Evolutionary conservation across 1,140 invertebrate genomes (phyloP).

Genomic region (Eufriesea mexicana): DNA sequence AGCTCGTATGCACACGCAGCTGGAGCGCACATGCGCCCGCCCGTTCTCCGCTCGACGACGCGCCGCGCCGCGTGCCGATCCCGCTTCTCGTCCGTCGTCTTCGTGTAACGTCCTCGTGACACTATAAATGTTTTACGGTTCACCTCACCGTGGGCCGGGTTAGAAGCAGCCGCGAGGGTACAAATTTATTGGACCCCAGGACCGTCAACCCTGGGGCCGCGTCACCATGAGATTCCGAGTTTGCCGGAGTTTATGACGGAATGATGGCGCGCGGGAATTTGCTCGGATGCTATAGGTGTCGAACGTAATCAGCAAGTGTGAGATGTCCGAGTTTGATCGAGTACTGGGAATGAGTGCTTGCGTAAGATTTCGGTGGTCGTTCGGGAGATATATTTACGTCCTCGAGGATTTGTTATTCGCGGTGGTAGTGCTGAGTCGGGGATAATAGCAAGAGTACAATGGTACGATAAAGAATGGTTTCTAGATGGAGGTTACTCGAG

Average conservation of each 20-base stretch:
- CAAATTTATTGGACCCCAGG: conserved; percentile 53
- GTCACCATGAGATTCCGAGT: neutral
- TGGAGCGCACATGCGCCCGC: conserved; percentile 72
- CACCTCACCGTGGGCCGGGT: conserved; percentile 47
- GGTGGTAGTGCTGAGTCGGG: no score
- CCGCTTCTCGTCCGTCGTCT: neutral
- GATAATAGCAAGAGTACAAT: no score
- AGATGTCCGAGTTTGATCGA: neutral
- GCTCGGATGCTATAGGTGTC: neutral
- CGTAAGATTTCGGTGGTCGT: no score
- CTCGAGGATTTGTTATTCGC: no score
- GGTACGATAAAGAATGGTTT: no score
- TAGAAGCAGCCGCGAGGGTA: conserved; percentile 10
- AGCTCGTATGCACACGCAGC: conserved; percentile 63
- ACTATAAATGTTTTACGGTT: conserved; percentile 70
- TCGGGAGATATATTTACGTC: no score
- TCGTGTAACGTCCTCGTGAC: conserved; percentile 54
- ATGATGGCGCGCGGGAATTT: neutral
- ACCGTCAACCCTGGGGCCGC: neutral
- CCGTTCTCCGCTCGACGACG: conserved; percentile 61
- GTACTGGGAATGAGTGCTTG: no score
- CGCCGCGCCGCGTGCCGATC: conserved; percentile 38
- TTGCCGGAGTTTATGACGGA: neutral
- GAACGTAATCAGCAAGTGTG: no score
- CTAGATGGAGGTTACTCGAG: no score